Percentiles rank a stretch among this genome's conserved stretches.
These are phyloP conservation scores for Rhabdomys pumilio DNA, from an alignment of 2,797 vertebrate genomes.

Conservation along the genomic window DNA sequence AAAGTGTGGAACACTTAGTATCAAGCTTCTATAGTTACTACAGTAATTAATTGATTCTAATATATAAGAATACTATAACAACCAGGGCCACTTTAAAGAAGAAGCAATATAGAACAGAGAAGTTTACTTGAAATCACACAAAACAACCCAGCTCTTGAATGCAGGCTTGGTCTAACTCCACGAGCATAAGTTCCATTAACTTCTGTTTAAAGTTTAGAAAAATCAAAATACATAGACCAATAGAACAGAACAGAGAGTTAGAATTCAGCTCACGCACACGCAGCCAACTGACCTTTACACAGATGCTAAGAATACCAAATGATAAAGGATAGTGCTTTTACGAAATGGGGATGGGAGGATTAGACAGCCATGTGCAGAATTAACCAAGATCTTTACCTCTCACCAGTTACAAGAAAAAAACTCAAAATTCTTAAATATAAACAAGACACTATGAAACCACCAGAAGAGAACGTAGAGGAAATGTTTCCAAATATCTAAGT, in stretches of 20 bases:
- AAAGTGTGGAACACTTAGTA: neutral
- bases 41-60: neutral
- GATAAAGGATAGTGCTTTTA: neutral
- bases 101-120: conserved; percentile 40
- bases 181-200: neutral
- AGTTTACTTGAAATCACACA: neutral
- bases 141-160: neutral
- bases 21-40: neutral
- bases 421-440: neutral
- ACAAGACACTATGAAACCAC: neutral
- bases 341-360: neutral
- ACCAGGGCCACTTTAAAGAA: conserved; percentile 9
- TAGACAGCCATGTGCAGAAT: neutral
- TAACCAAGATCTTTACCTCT: neutral
- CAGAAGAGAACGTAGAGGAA: neutral
- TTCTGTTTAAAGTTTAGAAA: conserved; percentile 44
- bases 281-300: neutral
- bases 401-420: neutral
- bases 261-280: neutral
- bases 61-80: neutral
- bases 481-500: neutral
- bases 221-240: neutral
- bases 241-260: neutral
- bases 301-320: neutral
- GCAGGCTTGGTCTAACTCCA: neutral